Evolutionary conservation across 2,888 invertebrate species (phyloP).

Genomic region (Athalia circularis): DNA sequence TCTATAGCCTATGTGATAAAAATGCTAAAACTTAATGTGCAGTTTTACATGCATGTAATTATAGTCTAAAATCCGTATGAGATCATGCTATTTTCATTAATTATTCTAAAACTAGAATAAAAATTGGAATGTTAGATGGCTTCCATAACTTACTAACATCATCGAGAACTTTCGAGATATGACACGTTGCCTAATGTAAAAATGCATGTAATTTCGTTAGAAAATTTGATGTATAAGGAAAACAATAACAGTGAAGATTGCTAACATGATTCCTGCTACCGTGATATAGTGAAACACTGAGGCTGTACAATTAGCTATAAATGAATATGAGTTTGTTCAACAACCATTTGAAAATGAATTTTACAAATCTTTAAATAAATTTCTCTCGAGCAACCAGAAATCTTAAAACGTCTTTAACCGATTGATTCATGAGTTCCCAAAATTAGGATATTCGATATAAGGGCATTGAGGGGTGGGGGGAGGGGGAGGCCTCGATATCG

Average conservation of each 20-base stretch:
- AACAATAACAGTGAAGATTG: constrained; percentile 10
- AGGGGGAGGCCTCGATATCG: neutral
- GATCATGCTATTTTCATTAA: constrained; percentile 65
- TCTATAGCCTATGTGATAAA: constrained; percentile 20
- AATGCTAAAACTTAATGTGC: constrained; percentile 25
- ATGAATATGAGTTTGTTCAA: neutral
- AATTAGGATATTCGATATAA: neutral
- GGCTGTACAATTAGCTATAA: constrained; percentile 40
- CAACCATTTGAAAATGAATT: neutral
- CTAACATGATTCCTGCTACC: constrained; percentile 20
- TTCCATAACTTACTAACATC: constrained; percentile 20
- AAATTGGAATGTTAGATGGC: constrained; percentile 14
- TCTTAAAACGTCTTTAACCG: neutral
- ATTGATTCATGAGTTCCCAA: neutral
- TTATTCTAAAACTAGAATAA: constrained; percentile 19
- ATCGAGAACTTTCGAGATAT: constrained; percentile 12
- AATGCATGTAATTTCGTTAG: neutral
- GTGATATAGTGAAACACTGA: constrained; percentile 39
- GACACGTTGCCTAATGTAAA: neutral
- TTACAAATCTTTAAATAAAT: neutral
- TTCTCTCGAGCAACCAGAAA: neutral
- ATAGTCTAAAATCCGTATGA: constrained; percentile 67
- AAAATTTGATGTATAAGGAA: constrained; percentile 18
- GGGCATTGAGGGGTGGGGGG: neutral
- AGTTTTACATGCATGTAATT: constrained; percentile 31